Evolutionary conservation across 1,140 invertebrate genomes (phyloP).

Genomic region (Ridgeia piscesae): DNA sequence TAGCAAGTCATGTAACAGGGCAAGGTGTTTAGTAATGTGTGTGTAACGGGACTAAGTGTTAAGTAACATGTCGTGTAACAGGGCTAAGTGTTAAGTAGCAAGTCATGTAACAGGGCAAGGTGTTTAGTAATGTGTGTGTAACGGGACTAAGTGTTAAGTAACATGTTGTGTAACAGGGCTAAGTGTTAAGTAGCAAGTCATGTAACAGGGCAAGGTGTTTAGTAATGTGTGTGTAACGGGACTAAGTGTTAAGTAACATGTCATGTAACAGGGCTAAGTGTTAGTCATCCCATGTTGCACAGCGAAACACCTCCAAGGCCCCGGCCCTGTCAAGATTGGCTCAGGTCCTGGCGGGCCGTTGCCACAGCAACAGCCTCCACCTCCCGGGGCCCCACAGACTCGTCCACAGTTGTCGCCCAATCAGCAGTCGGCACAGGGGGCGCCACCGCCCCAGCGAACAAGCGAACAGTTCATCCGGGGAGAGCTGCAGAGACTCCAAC

Average conservation of each 20-base stretch:
- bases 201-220: neutral
- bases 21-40: too few species aligned
- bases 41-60: too few species aligned
- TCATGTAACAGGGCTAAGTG: neutral
- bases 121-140: too few species aligned
- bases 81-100: too few species aligned
- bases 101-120: too few species aligned
- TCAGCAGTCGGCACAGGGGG: conserved; percentile 21
- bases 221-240: neutral
- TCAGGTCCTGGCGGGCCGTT: neutral
- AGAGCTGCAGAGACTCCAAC: conserved; percentile 36
- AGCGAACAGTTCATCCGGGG: conserved; percentile 16
- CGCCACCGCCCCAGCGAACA: conserved; percentile 25
- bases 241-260: neutral
- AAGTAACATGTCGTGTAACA: too few species aligned
- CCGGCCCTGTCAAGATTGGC: neutral
- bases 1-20: too few species aligned
- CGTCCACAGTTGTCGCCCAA: conserved; percentile 17
- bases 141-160: too few species aligned
- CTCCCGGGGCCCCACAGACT: neutral
- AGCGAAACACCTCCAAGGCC: conserved; percentile 18
- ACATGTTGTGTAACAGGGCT: too few species aligned
- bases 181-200: neutral
- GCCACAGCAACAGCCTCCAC: conserved; percentile 8
- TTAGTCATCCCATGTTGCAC: neutral